Conservation (phyloP, 2,888 invertebrate species). For the Ochropleura plecta region DNA sequence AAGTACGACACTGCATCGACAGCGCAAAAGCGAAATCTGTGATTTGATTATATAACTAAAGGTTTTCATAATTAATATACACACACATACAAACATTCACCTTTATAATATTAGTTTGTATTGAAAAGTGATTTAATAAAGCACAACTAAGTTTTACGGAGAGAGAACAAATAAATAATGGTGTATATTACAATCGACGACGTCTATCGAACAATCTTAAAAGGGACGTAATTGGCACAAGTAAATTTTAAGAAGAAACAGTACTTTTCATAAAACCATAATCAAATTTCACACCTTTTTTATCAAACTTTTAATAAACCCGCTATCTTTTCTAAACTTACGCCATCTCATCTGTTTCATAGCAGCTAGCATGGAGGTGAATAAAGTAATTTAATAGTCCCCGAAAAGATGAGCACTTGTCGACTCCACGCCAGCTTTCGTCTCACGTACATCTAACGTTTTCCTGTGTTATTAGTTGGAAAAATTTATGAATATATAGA, state of each 20-base stretch:
- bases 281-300: background rate
- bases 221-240: background rate
- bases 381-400: constrained; percentile 81
- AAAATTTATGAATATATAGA: constrained; percentile 36
- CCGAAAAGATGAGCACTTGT: constrained; percentile 78
- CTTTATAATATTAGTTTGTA: no score
- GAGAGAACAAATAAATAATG: background rate
- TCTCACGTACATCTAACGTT: constrained; percentile 54
- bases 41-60: no score
- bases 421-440: constrained; percentile 66
- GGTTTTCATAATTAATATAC: no score
- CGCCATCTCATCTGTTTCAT: constrained; percentile 62
- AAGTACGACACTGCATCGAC: no score
- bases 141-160: background rate
- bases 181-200: background rate
- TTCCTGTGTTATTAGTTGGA: constrained; percentile 51
- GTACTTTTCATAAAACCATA: background rate
- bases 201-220: background rate
- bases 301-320: background rate
- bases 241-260: background rate
- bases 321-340: constrained; percentile 45
- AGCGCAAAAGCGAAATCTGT: no score
- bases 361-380: constrained; percentile 71
- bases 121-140: background rate
- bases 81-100: no score